Evolutionary conservation across 23 tunicate genomes (phyloP).

Genomic region (Ciona savignyi): DNA sequence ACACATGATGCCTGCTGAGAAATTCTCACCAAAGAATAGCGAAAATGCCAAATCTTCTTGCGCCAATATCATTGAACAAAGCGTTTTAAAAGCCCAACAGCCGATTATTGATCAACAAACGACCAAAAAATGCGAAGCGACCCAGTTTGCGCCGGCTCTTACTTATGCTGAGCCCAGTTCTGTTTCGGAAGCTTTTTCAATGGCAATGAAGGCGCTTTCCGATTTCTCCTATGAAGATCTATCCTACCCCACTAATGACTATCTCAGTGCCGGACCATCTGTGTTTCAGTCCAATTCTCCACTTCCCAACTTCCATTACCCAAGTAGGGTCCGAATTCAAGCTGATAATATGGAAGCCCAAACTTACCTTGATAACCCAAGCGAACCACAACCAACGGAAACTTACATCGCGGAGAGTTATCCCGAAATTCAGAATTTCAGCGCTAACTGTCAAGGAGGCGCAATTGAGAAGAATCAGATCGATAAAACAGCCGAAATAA

Average conservation of each 20-base stretch:
- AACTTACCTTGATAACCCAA: neutral
- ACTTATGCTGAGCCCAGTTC: slow-evolving; percentile 1
- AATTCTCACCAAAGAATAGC: no score
- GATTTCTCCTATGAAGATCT: slow-evolving; percentile 75
- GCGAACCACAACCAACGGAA: neutral
- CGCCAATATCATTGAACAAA: no score
- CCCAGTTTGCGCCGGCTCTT: neutral
- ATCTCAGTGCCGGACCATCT: slow-evolving; percentile 17
- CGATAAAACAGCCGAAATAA: neutral
- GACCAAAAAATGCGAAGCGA: no score
- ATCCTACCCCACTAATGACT: slow-evolving; percentile 10
- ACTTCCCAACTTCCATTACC: slow-evolving; percentile 38
- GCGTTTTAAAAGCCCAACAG: no score
- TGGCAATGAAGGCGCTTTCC: slow-evolving; percentile 77
- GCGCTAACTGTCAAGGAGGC: neutral
- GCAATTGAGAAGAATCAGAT: neutral
- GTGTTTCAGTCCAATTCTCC: slow-evolving; percentile 44
- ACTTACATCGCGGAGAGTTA: neutral
- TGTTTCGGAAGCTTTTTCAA: slow-evolving; percentile 76
- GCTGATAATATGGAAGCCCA: neutral
- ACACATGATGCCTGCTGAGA: no score
- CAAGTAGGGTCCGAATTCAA: slow-evolving; percentile 17
- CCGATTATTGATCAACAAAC: no score
- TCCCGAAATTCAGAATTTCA: neutral
- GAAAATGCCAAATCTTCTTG: no score